Conservation (phyloP, 1,140 invertebrate species). For the Sinonovacula constricta region DNA sequence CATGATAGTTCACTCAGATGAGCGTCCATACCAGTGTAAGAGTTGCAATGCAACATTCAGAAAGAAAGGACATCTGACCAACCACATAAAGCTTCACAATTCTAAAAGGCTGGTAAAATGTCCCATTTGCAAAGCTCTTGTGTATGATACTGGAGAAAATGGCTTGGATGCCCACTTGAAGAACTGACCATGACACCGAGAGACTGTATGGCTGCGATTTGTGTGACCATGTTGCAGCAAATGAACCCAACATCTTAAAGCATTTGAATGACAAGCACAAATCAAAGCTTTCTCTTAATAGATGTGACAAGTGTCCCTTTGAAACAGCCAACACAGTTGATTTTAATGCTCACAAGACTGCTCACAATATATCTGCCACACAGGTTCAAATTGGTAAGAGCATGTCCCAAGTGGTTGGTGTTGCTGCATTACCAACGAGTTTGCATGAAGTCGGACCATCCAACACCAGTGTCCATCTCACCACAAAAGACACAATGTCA, state of each 20-base stretch:
- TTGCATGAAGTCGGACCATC: not conserved
- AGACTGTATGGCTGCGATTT: conserved; percentile 68
- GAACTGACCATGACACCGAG: conserved; percentile 64
- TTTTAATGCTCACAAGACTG: conserved; percentile 28
- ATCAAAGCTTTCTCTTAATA: conserved; percentile 40
- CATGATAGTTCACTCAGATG: conserved; percentile 75
- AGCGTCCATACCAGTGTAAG: conserved; percentile 73
- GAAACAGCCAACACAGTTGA: conserved; percentile 34
- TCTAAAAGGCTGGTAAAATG: conserved; percentile 62
- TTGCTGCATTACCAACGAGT: conserved; percentile 17
- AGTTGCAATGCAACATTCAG: conserved; percentile 77
- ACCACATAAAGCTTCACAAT: conserved; percentile 75
- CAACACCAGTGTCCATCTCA: conserved; percentile 14
- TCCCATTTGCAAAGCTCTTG: conserved; percentile 56
- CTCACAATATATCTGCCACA: conserved; percentile 21
- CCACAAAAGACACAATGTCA: not conserved
- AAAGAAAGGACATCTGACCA: conserved; percentile 77
- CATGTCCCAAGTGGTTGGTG: conserved; percentile 19
- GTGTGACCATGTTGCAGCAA: conserved; percentile 68
- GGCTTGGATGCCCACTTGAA: conserved; percentile 67
- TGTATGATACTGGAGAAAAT: conserved; percentile 49
- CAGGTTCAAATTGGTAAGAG: conserved; percentile 27
- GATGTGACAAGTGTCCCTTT: conserved; percentile 44
- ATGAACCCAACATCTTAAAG: conserved; percentile 62
- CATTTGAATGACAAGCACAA: conserved; percentile 61